Base-by-base conservation (phyloP, 2,888 invertebrate species). In the Drosophila histrio region DNA sequence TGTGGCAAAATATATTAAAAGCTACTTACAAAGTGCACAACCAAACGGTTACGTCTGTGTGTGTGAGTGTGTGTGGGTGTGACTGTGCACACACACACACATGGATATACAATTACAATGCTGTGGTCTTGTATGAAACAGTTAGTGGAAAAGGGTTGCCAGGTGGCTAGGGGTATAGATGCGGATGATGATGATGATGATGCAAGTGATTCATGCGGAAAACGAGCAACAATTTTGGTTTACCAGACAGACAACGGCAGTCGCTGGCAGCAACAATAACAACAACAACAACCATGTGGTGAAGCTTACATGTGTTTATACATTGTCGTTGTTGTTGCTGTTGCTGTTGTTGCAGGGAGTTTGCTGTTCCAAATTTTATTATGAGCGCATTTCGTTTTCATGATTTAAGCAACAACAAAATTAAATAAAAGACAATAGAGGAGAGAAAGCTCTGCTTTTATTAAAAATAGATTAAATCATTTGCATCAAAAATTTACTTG, bases 211-310 rank as follows among this genome's bases (percentile, higher is more conserved):
- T 83, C 83, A 83, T 78, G 83, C 76, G 83, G 85, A 83, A 83
- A 83, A 84, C 83, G 80, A 83, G 85, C 85, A 83, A 83, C 83
- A 83, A 83, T 85, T 85, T 83, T 79, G 85, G 85, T 84, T 85
- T 80, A 84, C 83, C 85, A 85, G 82, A 77, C 80, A 80, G 77
- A 82, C 83, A 80, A 82, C 79, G 75, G 50, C 80, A 77, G 72
- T 59, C 50, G 63, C 52, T 63, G 32, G 41, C 53, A 58, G 36
- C 68, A 59, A 60, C 60, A 68, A 47, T 49, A 63, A 36, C 49
- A 70, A 46, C 65, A 67, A 30, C 32, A 49, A 39, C 59, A 65
- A 34, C 44, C 70, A 69, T 73, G 66, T 60, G 58, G 62, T 65
- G 67, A 58, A 64, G 66, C 78, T 78, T 82, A 81, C 81, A 81